Conservation (phyloP, 2,797 vertebrate species). For the Acanthopagrus latus region DNA sequence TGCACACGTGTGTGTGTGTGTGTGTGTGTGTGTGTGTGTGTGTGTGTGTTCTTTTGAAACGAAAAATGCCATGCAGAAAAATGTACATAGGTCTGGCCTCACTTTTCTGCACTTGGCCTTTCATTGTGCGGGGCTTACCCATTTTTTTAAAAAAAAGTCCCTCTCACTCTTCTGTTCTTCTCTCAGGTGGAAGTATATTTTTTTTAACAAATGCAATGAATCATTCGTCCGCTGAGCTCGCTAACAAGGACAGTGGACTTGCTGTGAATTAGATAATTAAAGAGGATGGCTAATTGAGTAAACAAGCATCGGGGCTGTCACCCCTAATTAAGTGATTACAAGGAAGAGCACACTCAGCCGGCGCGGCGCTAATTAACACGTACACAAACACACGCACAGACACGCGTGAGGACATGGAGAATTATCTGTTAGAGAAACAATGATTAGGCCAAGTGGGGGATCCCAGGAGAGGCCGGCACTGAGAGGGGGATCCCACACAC, state of each 20-base stretch:
- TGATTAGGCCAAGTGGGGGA: constrained; percentile 87
- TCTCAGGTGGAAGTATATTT: background rate
- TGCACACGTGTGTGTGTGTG: background rate
- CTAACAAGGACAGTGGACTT: constrained; percentile 85
- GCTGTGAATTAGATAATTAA: constrained; percentile 95
- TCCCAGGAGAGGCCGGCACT: constrained; percentile 74
- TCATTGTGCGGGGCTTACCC: background rate
- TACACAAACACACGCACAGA: constrained; percentile 66
- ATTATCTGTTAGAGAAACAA: constrained; percentile 93
- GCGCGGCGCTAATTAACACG: constrained; percentile 93
- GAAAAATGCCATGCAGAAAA: background rate
- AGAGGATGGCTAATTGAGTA: constrained; percentile 98
- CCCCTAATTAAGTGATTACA: constrained; percentile 98
- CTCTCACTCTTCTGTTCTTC: background rate
- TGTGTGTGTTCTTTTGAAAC: background rate
- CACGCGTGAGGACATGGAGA: constrained; percentile 83
- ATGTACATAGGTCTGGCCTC: background rate
- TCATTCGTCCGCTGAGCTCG: constrained; percentile 60
- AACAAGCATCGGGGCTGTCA: constrained; percentile 95
- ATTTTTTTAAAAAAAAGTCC: too few relatives aligned
- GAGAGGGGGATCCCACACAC: constrained; percentile 47
- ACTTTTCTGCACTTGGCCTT: constrained; percentile 3
- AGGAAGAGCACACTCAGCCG: constrained; percentile 86
- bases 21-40: background rate
- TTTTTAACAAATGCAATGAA: constrained; percentile 14